Evolutionary conservation across 2,888 invertebrate species (phyloP), one percentile per base, ranked within the genome.

Genomic region (Autographa pulchrina): DNA sequence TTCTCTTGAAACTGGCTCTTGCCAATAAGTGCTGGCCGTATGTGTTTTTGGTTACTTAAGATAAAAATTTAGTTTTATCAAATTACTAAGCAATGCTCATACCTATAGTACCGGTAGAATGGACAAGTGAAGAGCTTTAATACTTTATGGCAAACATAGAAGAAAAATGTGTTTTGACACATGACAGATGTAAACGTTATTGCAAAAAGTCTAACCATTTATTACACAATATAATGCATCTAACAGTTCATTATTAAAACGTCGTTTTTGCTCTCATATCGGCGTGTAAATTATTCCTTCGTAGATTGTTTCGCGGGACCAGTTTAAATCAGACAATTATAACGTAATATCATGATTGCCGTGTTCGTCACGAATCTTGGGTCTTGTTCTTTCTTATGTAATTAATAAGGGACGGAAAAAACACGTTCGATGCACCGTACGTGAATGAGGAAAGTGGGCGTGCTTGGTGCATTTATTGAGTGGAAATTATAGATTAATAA

Each of bases 401-500:
- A 60, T 25, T 60, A 71, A 71, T 62, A 70, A 78, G 77, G 81
- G 77, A 81, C 56, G 63, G 63, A 65, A 71, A 68, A 25, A 68
- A 56, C 72, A 75, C 74, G 70, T 77, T 65, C 67, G 62, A 70
- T 75, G 62, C 64, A 75, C 82, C 72, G 69, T 81, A 77, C 77
- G 75, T 75, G 80, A 86, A 78, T 72, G 78, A 82, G 86, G 78
- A 84, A 80, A 80, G 78, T 84, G 81, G 91, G 88, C 86, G 86
- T 82, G 74, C 74, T 83, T 78, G 78, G 85, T 84, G 85, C 86
- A 85, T 85, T 87, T 87, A 89, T 86, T 86, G 86, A 89, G 87
- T 88, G 85, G 85, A 89, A 90, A 89, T 91, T 90, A 88, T 88
- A 88, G 86, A 90, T 91, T 90, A 89, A 91, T 91, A 86, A 87